A percentile compares a stretch with the other conserved stretches of the same genome.
Conservation (phyloP, 1,140 invertebrate species). For the Stegodyphus mimosarum region DNA sequence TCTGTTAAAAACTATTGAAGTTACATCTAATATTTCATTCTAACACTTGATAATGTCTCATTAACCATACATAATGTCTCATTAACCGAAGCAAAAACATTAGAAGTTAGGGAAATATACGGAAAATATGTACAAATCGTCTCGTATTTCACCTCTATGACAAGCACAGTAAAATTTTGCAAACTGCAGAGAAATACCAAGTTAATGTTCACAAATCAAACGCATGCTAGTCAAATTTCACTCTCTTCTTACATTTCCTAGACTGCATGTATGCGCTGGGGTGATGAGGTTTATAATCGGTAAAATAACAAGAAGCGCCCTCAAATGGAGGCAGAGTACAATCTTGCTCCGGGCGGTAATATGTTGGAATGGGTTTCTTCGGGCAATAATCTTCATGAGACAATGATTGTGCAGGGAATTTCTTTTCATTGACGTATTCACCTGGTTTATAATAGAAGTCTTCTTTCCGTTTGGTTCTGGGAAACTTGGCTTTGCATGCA, state of each 20-base stretch:
- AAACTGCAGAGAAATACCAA: neutral
- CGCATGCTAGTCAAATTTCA: neutral
- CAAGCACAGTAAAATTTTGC: too few species aligned
- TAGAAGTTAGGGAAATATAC: too few species aligned
- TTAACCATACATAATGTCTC: too few species aligned
- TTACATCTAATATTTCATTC: too few species aligned
- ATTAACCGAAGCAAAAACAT: too few species aligned
- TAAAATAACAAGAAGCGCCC: neutral
- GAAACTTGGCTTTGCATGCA: constrained; percentile 1
- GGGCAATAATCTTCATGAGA: neutral
- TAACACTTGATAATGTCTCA: too few species aligned
- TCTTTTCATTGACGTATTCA: neutral
- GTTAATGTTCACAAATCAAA: neutral
- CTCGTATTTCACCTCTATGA: too few species aligned
- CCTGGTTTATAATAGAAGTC: neutral
- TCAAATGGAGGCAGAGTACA: neutral
- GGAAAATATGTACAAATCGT: too few species aligned
- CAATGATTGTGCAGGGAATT: neutral
- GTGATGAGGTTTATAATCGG: neutral
- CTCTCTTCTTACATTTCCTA: neutral
- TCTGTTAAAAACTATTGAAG: too few species aligned
- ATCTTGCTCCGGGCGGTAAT: neutral
- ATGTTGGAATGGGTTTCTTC: neutral
- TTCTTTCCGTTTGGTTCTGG: neutral
- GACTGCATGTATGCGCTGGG: neutral